phyloP scores from a whole-genome alignment of 2,888 invertebrate genomes.

The Heliconius cydno region DNA sequence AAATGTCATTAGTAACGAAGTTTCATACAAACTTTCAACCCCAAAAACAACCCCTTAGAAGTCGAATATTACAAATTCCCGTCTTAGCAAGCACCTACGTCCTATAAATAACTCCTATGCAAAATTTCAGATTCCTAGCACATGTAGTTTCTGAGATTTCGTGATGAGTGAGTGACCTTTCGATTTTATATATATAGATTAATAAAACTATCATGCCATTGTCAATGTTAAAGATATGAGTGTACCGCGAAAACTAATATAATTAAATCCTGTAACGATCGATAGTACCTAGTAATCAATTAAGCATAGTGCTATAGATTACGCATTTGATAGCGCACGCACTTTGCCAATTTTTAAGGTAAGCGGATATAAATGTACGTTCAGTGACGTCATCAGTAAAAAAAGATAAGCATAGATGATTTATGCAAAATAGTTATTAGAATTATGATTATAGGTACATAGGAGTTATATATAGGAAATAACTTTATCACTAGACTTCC shows the following conservation, averaged over 20 bases:
- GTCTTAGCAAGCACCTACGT: too few relatives aligned
- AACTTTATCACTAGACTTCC: not conserved
- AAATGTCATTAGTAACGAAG: too few relatives aligned
- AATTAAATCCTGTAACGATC: not conserved
- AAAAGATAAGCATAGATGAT: not conserved
- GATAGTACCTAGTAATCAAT: conserved; percentile 16
- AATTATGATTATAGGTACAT: not conserved
- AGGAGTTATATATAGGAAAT: not conserved
- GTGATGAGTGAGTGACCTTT: too few relatives aligned
- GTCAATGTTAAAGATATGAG: not conserved
- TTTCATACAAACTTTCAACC: too few relatives aligned
- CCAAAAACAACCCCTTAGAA: too few relatives aligned
- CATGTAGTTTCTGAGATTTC: too few relatives aligned
- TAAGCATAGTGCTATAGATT: conserved; percentile 4
- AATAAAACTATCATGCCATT: too few relatives aligned
- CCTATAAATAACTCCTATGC: too few relatives aligned
- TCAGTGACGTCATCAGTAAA: not conserved
- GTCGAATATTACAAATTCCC: too few relatives aligned
- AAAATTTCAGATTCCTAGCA: too few relatives aligned
- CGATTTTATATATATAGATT: too few relatives aligned
- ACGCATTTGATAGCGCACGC: not conserved
- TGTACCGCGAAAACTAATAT: not conserved
- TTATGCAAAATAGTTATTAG: not conserved
- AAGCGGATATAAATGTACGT: not conserved
- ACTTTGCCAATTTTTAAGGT: not conserved